These are phyloP conservation scores for Penelope pileata DNA, from an alignment of 2,113 vertebrate species.

Conservation along the genomic window DNA sequence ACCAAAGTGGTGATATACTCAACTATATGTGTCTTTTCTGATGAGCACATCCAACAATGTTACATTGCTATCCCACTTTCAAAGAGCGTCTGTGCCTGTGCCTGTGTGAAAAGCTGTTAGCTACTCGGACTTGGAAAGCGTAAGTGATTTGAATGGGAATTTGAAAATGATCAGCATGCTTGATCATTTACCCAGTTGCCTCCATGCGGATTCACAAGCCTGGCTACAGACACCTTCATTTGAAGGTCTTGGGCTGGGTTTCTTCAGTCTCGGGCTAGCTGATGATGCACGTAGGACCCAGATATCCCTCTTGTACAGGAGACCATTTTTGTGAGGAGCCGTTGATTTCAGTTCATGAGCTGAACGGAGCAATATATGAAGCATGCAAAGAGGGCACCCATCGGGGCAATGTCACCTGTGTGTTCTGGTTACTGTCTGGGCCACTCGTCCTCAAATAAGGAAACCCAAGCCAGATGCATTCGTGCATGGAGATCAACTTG, in stretches of 20 bases:
- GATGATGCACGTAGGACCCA: neutral
- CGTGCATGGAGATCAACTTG: neutral
- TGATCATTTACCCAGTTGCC: neutral
- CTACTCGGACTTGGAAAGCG: neutral
- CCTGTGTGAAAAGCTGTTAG: neutral
- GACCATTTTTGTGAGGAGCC: neutral
- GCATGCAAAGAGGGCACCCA: neutral
- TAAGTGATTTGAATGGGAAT: neutral
- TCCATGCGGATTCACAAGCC: neutral
- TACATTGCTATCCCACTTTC: neutral
- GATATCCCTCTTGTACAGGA: neutral
- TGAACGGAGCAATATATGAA: neutral
- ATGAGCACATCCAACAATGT: neutral
- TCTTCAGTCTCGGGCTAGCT: neutral
- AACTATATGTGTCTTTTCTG: neutral
- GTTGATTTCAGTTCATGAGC: neutral
- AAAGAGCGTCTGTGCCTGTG: neutral
- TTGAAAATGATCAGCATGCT: neutral
- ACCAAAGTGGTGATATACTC: neutral
- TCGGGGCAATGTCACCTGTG: neutral
- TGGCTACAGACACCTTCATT: neutral
- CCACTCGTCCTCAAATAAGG: neutral
- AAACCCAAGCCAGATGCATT: neutral
- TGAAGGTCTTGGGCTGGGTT: neutral
- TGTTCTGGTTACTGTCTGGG: neutral